These are phyloP conservation scores for Dromius quadrimaculatus DNA, from an alignment of 2,888 invertebrate genomes.

Conservation along the genomic window DNA sequence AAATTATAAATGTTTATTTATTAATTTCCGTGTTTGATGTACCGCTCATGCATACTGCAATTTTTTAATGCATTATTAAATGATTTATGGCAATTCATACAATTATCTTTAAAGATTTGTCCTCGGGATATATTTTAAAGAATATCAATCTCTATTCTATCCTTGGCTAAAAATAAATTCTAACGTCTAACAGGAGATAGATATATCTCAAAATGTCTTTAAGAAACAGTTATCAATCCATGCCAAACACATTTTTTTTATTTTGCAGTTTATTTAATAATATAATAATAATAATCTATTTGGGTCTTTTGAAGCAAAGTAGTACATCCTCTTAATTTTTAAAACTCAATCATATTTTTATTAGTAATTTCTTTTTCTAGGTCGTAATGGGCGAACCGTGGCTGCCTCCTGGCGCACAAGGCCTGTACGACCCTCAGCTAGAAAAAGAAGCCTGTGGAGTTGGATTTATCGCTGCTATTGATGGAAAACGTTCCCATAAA, in stretches of 20 bases:
- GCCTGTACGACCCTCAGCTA: conserved; percentile 95
- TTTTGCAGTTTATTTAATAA: too few relatives aligned
- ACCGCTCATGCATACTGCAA: background rate
- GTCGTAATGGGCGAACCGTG: conserved; percentile 69
- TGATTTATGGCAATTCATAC: background rate
- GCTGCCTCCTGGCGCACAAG: conserved; percentile 88
- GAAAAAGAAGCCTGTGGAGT: conserved; percentile 99
- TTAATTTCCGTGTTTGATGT: background rate
- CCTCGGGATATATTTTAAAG: conserved; percentile 2
- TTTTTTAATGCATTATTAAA: conserved; percentile 2
- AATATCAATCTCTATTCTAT: background rate
- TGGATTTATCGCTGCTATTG: conserved; percentile 98
- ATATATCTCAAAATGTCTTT: too few relatives aligned
- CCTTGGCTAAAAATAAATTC: conserved; percentile 4
- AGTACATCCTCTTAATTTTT: too few relatives aligned
- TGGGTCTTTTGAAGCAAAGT: too few relatives aligned
- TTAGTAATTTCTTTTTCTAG: conserved; percentile 55
- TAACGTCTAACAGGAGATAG: too few relatives aligned
- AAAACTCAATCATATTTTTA: too few relatives aligned
- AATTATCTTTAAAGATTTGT: conserved; percentile 10
- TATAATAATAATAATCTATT: too few relatives aligned
- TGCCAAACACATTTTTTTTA: too few relatives aligned
- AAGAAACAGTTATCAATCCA: too few relatives aligned
- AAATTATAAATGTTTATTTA: background rate
- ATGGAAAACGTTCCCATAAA: conserved; percentile 94